Percentiles rank a stretch among this genome's conserved stretches.
Evolutionary conservation across 2,113 vertebrate species (phyloP).

Genomic region (Polyodon spathula): DNA sequence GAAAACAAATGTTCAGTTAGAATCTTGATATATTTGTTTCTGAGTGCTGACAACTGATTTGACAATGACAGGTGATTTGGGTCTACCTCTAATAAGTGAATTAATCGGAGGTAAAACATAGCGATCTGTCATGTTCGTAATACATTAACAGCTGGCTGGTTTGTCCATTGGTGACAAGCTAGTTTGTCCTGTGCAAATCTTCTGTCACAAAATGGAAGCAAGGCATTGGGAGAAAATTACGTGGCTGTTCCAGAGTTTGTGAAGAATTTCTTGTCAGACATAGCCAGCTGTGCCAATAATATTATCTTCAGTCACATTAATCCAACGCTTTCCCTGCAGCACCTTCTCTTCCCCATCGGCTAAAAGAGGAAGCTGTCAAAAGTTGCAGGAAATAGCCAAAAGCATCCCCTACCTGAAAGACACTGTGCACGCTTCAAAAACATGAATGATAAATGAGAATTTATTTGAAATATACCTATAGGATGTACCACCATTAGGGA

Average conservation of each 20-base stretch:
- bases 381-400: constrained; percentile 58
- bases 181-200: constrained; percentile 82
- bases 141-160: constrained; percentile 79
- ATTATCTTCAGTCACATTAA: constrained; percentile 69
- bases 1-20: constrained; percentile 3
- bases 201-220: constrained; percentile 65
- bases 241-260: constrained; percentile 65
- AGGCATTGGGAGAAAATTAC: constrained; percentile 62
- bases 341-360: constrained; percentile 63
- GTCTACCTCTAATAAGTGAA: constrained; percentile 74
- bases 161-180: constrained; percentile 74
- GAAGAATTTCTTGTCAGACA: constrained; percentile 69
- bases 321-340: constrained; percentile 68
- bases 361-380: constrained; percentile 68
- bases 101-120: constrained; percentile 82
- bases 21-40: constrained; percentile 60
- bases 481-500: constrained; percentile 38
- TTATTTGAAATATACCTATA: constrained; percentile 44
- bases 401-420: constrained; percentile 58
- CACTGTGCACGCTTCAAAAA: constrained; percentile 39
- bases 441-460: constrained; percentile 48
- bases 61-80: constrained; percentile 77
- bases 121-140: constrained; percentile 79
- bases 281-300: constrained; percentile 76
- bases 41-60: constrained; percentile 68